Evolutionary conservation across 2,113 vertebrate genomes (phyloP).

Genomic region (Fregata magnificens): DNA sequence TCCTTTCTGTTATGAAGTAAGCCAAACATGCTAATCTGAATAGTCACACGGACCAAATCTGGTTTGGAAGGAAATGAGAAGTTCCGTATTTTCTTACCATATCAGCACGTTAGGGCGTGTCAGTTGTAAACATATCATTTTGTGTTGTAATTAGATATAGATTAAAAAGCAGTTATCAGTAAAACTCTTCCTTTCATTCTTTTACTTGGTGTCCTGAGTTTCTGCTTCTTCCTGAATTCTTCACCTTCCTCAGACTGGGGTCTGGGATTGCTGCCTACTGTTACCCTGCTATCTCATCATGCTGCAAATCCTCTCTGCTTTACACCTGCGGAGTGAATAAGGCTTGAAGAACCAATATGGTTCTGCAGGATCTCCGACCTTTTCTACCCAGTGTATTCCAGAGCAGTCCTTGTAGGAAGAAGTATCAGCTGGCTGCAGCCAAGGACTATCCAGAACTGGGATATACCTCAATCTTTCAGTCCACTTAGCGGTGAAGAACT

Average conservation of each 20-base stretch:
- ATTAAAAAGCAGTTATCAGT: background rate
- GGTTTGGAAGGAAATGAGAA: background rate
- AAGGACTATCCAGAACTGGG: accelerated
- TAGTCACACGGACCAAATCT: background rate
- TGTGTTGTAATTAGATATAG: background rate
- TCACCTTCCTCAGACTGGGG: background rate
- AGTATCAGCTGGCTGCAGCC: background rate
- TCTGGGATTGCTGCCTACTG: background rate
- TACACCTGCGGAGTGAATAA: background rate
- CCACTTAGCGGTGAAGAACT: background rate
- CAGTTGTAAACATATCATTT: background rate
- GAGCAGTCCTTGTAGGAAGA: background rate
- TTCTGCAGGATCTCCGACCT: background rate
- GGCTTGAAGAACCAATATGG: background rate
- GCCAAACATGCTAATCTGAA: background rate
- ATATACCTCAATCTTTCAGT: background rate
- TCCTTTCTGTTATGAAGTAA: background rate
- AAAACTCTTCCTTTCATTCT: background rate
- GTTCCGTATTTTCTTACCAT: background rate
- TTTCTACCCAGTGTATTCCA: background rate
- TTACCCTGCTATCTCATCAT: background rate
- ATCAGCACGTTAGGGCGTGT: background rate
- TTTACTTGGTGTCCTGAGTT: background rate
- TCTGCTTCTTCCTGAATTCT: background rate
- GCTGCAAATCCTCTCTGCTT: background rate